These are phyloP conservation scores for Cantharis flavilabris DNA, from an alignment of 2,888 invertebrate genomes.

Conservation along the genomic window DNA sequence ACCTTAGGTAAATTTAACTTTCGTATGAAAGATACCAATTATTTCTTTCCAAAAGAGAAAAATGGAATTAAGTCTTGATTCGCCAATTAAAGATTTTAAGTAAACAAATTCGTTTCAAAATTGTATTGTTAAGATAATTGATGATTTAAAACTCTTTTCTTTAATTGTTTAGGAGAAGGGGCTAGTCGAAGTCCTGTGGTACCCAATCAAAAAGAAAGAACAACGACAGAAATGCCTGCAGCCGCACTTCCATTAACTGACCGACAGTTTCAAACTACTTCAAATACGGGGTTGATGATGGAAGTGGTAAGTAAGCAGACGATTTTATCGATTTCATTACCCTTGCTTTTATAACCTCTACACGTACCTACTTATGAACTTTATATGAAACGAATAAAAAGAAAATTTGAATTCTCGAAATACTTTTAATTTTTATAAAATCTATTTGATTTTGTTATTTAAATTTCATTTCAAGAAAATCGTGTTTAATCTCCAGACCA, in stretches of 20 bases:
- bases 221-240: constrained; percentile 37
- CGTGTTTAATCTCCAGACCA: background rate
- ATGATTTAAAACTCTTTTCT: background rate
- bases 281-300: constrained; percentile 35
- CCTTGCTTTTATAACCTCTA: background rate
- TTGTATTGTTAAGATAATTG: background rate
- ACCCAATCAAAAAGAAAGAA: constrained; percentile 36
- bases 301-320: constrained; percentile 38
- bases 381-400: background rate
- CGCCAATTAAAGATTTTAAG: background rate
- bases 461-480: background rate
- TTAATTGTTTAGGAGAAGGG: constrained; percentile 36
- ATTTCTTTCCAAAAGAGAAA: background rate
- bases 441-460: background rate
- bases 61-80: background rate
- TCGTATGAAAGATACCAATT: background rate
- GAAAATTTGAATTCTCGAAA: background rate
- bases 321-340: constrained; percentile 15
- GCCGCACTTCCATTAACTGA: constrained; percentile 34
- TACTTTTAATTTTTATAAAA: background rate
- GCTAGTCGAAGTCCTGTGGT: constrained; percentile 36
- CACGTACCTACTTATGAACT: background rate
- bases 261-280: constrained; percentile 37
- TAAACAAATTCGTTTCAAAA: background rate
- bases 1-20: background rate